Evolutionary conservation across 2,113 vertebrate genomes (phyloP).

Genomic region (Brachypodius melanocephalos): DNA sequence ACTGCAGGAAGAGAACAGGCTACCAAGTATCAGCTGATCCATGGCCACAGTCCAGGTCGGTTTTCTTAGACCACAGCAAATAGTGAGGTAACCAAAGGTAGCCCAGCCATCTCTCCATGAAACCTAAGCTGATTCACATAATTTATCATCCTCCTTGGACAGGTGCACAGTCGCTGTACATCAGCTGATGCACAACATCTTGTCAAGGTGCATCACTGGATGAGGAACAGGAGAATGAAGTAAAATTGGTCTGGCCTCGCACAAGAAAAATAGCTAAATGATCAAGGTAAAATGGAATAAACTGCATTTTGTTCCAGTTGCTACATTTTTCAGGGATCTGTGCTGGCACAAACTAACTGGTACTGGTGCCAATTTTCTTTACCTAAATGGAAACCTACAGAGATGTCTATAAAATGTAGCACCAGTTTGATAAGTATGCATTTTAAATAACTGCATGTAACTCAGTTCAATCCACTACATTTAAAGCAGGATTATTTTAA

Average conservation of each 20-base stretch:
- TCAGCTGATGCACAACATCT: background rate
- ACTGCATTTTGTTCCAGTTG: background rate
- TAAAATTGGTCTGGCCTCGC: background rate
- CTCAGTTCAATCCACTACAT: background rate
- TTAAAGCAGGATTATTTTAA: background rate
- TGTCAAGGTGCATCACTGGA: background rate
- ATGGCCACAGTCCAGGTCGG: rapidly evolving
- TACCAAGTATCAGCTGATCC: background rate
- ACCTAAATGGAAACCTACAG: background rate
- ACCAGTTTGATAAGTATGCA: background rate
- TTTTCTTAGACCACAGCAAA: background rate
- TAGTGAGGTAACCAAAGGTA: background rate
- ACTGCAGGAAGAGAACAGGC: background rate
- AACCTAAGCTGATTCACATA: background rate
- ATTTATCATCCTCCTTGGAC: background rate
- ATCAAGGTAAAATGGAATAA: background rate
- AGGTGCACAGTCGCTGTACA: background rate
- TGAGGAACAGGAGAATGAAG: background rate
- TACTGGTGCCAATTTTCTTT: background rate
- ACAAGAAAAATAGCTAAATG: background rate
- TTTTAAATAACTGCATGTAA: background rate
- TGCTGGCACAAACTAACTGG: background rate
- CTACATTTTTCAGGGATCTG: background rate
- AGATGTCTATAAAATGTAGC: background rate
- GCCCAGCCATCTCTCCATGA: background rate